Conservation (phyloP, 2,797 vertebrate species). For the Hafferia zeledoni region DNA sequence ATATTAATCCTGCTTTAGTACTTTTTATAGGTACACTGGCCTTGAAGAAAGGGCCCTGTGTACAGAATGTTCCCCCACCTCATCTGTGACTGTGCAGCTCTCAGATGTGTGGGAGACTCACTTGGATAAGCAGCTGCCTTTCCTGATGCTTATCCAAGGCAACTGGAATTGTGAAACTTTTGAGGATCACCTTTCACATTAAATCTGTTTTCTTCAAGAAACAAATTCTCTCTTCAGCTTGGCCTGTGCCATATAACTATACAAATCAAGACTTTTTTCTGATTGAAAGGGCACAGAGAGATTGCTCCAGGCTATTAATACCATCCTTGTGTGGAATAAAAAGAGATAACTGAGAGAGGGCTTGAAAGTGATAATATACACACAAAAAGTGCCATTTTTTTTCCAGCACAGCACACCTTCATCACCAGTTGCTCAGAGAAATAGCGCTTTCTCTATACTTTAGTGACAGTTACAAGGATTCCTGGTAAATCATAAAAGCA, state of each 20-base stretch:
- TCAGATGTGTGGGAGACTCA: neutral
- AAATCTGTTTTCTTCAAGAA: constrained; percentile 30
- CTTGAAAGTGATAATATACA: neutral
- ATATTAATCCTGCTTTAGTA: neutral
- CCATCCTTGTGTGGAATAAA: neutral
- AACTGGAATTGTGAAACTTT: constrained; percentile 13
- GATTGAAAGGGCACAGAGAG: constrained; percentile 6
- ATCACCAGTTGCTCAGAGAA: neutral
- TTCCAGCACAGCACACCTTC: neutral
- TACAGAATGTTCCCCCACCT: neutral
- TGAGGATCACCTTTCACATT: constrained; percentile 42
- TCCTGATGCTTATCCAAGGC: neutral
- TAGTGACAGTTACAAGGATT: neutral
- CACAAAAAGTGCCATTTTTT: neutral
- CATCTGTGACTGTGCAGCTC: rapidly evolving
- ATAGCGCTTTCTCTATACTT: neutral
- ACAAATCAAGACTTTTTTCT: constrained; percentile 35
- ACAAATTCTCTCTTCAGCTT: constrained; percentile 36
- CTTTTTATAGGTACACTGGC: rapidly evolving
- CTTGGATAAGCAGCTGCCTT: neutral
- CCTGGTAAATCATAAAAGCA: neutral
- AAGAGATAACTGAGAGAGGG: neutral
- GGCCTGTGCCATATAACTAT: neutral
- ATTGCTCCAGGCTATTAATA: constrained; percentile 16
- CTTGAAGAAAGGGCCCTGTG: neutral